Percentiles rank a stretch among this genome's conserved stretches.
Evolutionary conservation across 1,140 invertebrate species (phyloP).

Genomic region (Achatina immaculata): DNA sequence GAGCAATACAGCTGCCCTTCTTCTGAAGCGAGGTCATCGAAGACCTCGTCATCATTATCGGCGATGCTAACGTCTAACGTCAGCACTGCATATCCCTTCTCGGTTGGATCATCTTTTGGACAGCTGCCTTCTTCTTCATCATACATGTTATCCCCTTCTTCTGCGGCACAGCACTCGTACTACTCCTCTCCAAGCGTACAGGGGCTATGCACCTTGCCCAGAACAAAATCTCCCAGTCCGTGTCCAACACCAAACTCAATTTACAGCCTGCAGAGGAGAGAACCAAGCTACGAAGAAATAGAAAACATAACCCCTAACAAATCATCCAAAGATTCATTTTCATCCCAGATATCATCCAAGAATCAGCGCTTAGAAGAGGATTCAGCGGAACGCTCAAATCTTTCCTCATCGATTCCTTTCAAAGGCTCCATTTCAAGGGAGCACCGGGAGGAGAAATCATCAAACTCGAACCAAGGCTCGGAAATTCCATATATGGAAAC

Average conservation of each 20-base stretch:
- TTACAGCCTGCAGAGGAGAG: constrained; percentile 24
- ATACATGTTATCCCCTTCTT: neutral
- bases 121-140: neutral
- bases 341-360: neutral
- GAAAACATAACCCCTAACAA: constrained; percentile 31
- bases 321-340: neutral
- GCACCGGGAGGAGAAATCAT: neutral
- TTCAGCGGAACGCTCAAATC: neutral
- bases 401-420: neutral
- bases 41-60: neutral
- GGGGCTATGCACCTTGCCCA: constrained; percentile 16
- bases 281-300: constrained; percentile 31
- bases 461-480: neutral
- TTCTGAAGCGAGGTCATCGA: neutral
- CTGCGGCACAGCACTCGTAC: neutral
- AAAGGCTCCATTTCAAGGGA: neutral
- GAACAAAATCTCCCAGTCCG: neutral
- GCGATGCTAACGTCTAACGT: neutral
- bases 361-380: neutral
- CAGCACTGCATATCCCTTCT: neutral
- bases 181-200: constrained; percentile 19
- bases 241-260: constrained; percentile 2
- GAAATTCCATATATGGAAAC: neutral
- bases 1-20: neutral
- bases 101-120: neutral